Base-by-base conservation (phyloP, 2,888 invertebrate genomes). In the Sinopyrophorus schimmeli region DNA sequence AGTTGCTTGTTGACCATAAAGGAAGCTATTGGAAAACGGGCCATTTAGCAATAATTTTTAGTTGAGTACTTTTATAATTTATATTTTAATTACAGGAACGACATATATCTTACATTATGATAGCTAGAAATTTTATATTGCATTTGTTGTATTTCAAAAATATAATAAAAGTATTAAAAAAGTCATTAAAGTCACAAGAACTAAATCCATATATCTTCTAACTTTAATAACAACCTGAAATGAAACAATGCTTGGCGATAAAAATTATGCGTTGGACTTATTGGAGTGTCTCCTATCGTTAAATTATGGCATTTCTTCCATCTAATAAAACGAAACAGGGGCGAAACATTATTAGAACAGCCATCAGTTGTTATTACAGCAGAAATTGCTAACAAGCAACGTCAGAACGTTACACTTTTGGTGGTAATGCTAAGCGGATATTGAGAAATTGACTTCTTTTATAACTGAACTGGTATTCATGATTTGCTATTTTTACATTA, bases 191-290 rank as follows among this genome's bases (percentile, higher is more conserved):
- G 56, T 59, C 53, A 23, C 42, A 24, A 27, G 31, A 60, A 61
- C 54, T 58, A 56, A 49, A 58, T 55, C 62, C 59, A 61, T 62
- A 62, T 58, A 61, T 62, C 62, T 57, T 57, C 42, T 30, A 55
- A 58, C 48, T 60, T 61, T 62, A 62, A 62, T 62, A 62, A 62
- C 61, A 62, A 58, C 53, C 54, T 53, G 56, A 57, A 62, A 61
- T 57, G 59, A 62, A 61, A 60, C 57, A 58, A 57, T 51, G 53
- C 35, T 35, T 46, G 42, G 41, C 55, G 58, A 62, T 62, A 59
- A 62, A 62, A 62, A 62, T 62, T 62, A 62, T 62, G 61, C 57
- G 60, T 59, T 57, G 53, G 50, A 58, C 55, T 59, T 62, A 62
- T 62, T 62, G 60, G 58, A 61, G 57, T 61, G 62, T 57, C 57